Evolutionary conservation across 2,797 vertebrate species (phyloP).

Genomic region (Cheirogaleus major): DNA sequence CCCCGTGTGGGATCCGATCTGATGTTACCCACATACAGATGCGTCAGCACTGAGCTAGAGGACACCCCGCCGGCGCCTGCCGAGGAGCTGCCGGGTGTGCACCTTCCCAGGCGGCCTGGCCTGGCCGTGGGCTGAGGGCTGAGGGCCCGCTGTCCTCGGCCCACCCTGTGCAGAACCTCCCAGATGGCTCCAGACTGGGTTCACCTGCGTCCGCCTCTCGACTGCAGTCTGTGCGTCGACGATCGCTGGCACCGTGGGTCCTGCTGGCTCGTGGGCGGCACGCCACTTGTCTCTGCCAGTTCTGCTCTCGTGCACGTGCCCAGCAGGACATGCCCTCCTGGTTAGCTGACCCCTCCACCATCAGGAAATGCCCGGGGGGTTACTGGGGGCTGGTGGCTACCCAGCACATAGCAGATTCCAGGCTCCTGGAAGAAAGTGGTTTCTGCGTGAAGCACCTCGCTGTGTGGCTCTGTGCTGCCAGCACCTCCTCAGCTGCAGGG

Average conservation of each 20-base stretch:
- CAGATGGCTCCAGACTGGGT: neutral
- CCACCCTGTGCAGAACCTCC: neutral
- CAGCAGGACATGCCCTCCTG: neutral
- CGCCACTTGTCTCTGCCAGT: neutral
- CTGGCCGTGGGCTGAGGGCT: neutral
- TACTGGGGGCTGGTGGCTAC: neutral
- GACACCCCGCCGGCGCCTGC: neutral
- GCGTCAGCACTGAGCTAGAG: neutral
- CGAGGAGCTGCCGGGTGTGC: neutral
- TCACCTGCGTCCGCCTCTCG: neutral
- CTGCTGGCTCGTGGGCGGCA: neutral
- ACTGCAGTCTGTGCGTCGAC: neutral
- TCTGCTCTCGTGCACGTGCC: neutral
- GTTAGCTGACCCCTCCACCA: neutral
- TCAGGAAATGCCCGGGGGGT: neutral
- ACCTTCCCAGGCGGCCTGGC: neutral
- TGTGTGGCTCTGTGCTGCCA: too few relatives aligned
- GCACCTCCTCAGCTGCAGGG: too few relatives aligned
- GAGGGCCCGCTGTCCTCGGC: neutral
- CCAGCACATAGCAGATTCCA: neutral
- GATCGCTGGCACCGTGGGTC: neutral
- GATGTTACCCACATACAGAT: neutral
- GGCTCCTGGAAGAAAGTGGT: neutral
- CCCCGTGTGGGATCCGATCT: neutral
- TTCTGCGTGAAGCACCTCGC: neutral